Conservation (phyloP, 2,888 invertebrate genomes). For the Drosophila vallismaia region DNA sequence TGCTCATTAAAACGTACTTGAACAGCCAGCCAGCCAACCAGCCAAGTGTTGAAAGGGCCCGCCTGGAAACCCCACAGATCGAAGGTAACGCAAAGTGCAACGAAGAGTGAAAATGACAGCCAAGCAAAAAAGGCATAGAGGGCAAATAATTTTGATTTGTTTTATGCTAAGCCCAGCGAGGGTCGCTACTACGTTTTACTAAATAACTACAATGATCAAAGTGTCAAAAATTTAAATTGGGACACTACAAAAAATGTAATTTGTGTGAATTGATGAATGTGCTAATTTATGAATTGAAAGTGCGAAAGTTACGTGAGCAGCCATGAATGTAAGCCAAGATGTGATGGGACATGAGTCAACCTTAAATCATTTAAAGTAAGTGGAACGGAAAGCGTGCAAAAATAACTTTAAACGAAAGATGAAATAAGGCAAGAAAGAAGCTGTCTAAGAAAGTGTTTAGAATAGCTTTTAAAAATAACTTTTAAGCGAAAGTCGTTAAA, state of each 20-base stretch:
- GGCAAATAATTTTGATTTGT: constrained; percentile 15
- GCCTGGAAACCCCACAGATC: constrained; percentile 42
- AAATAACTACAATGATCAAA: background rate
- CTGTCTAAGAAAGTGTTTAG: background rate
- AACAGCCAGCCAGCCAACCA: constrained; percentile 24
- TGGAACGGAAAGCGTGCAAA: constrained; percentile 13
- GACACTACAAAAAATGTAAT: constrained; percentile 17
- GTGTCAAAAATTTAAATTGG: constrained; percentile 8
- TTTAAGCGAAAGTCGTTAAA: background rate
- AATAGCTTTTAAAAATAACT: background rate
- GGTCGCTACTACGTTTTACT: constrained; percentile 4
- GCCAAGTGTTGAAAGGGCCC: constrained; percentile 15
- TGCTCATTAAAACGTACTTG: constrained; percentile 53
- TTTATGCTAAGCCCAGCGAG: constrained; percentile 13
- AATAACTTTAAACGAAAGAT: constrained; percentile 9
- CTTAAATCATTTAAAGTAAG: constrained; percentile 4
- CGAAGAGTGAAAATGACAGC: constrained; percentile 33
- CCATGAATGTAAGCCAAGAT: constrained; percentile 10
- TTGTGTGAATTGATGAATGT: constrained; percentile 42
- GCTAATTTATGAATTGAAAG: constrained; percentile 49
- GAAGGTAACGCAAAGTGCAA: constrained; percentile 33
- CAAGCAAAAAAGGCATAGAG: constrained; percentile 23
- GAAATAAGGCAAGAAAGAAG: background rate
- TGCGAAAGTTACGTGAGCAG: constrained; percentile 40
- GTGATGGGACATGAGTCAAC: constrained; percentile 34